Base-by-base conservation (phyloP, 2,888 invertebrate species). In the Pardosa pseudoannulata region DNA sequence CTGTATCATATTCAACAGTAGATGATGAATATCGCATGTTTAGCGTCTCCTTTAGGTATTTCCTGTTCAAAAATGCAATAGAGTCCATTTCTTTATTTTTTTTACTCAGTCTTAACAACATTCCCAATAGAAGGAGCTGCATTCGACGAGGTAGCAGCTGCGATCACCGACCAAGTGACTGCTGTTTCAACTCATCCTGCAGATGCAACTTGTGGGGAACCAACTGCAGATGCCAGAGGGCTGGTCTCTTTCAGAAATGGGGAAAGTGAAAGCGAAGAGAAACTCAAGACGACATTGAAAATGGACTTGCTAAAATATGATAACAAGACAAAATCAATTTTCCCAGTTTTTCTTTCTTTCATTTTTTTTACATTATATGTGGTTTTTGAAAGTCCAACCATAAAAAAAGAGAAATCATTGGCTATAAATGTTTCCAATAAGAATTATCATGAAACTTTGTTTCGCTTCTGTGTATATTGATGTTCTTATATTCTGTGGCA, bases 181-280 rank as follows among this genome's bases (percentile, higher is more conserved):
- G 96, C 93, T 96, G 96, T 93, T 94, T 95, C 93, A 95, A 95
- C 90, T 95, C 95, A 89, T 95, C 96, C 89, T 96, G 96, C 92
- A 94, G 96, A 89, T 96, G 96, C 93, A 96, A 96, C 92, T 93
- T 96, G 74, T 96, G 96, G 96, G 96, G 96, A 87, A 94, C 95
- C 91, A 96, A 96, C 93, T 96, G 96, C 92, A 94, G 95, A 90
- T 96, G 96, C 92, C 96, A 96, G 92, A 94, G 96, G 90, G 95
- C 95, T 94, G 96, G 96, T 88, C 94, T 96, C 91, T 96, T 96
- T 94, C 96, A 96, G 79, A 82, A 83, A 28, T 87, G 87, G 88
- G 88, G 88, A 3, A 79, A 86, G 36, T 80, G 70, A 65, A 27
- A 19, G 0, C 5, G 23, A 5, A 5, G 23, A 23, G 16, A 9